Conservation (phyloP, 2,797 vertebrate genomes). For the Arnoldichthys spilopterus region DNA sequence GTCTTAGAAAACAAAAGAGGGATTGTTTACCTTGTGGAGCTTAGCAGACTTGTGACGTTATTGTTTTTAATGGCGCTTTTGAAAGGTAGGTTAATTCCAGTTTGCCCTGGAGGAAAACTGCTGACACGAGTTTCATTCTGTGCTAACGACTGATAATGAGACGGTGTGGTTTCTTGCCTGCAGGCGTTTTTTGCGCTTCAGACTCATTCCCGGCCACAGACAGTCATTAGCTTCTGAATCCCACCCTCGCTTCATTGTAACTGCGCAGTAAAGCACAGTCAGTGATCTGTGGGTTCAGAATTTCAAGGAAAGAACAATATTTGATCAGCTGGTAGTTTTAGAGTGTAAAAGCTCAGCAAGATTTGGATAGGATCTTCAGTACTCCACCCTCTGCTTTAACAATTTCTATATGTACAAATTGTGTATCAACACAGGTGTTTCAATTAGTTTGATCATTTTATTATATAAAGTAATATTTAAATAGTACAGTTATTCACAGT, state of each 20-base stretch:
- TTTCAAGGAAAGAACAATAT: constrained; percentile 22
- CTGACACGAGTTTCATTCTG: constrained; percentile 34
- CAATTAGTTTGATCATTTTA: too few relatives aligned
- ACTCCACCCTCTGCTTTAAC: not conserved
- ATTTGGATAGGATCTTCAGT: not conserved
- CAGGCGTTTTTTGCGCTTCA: constrained; percentile 21
- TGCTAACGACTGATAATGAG: constrained; percentile 44
- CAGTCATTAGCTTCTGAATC: constrained; percentile 48
- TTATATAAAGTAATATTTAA: too few relatives aligned
- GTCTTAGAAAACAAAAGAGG: constrained; percentile 5
- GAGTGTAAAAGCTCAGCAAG: constrained; percentile 10
- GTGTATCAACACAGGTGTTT: not conserved
- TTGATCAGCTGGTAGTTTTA: constrained; percentile 26
- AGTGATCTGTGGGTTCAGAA: constrained; percentile 9
- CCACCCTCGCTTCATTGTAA: constrained; percentile 42
- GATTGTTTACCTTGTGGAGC: constrained; percentile 11
- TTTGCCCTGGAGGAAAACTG: constrained; percentile 15
- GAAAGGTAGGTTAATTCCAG: constrained; percentile 27
- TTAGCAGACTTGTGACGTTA: constrained; percentile 1
- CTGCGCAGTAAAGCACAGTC: constrained; percentile 33
- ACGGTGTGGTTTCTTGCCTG: constrained; percentile 41
- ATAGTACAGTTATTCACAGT: too few relatives aligned
- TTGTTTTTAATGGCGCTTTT: constrained; percentile 21
- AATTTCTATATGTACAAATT: not conserved
- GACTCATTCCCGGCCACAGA: constrained; percentile 24